Conservation (phyloP, 35 echinoderm and acorn worm species). For the Eucidaris tribuloides region DNA sequence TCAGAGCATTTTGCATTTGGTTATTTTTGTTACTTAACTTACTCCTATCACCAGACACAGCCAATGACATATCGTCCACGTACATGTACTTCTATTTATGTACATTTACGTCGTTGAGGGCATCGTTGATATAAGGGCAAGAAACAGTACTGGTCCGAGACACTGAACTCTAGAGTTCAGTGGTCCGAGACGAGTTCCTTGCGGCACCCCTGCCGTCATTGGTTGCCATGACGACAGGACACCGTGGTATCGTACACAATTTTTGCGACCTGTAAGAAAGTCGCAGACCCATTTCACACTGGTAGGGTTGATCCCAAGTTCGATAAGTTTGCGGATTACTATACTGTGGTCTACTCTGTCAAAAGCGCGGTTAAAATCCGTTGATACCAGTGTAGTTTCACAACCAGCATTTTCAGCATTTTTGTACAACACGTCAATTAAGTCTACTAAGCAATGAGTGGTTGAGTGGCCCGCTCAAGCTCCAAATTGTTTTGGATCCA, state of each 20-base stretch:
- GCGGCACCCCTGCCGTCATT: slow-evolving; percentile 15
- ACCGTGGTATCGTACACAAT: slow-evolving; percentile 4
- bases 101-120: no score
- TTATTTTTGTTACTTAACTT: no score
- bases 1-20: no score
- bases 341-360: no score
- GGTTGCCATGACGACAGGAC: neutral
- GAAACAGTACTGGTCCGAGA: no score
- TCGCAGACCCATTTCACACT: neutral
- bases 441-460: slow-evolving; percentile 29
- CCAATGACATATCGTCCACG: no score
- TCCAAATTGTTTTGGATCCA: slow-evolving; percentile 53
- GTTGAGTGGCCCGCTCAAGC: slow-evolving; percentile 1
- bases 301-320: neutral
- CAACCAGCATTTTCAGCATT: slow-evolving; percentile 14
- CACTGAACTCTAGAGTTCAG: no score
- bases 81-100: no score
- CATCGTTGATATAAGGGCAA: no score
- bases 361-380: slow-evolving; percentile 1
- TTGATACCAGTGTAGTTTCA: neutral
- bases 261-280: neutral
- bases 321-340: slow-evolving; percentile 13
- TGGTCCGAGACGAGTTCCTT: slow-evolving; percentile 20
- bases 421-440: slow-evolving; percentile 7
- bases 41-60: no score